phyloP scores from a whole-genome alignment of 2,888 invertebrate genomes.

The Homarus gammarus region DNA sequence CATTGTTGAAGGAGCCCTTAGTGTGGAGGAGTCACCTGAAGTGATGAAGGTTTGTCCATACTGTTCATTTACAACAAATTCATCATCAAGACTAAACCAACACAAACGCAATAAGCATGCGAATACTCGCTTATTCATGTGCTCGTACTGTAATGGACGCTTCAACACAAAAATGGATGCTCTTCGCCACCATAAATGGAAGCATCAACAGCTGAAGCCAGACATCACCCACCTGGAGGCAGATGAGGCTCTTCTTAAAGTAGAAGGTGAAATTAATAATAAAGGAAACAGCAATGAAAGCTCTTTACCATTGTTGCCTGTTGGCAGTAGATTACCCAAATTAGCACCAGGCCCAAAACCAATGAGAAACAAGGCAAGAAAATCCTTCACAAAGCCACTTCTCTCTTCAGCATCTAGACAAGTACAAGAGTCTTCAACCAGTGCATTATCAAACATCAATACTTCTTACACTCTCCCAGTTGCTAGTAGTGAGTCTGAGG shows the following conservation, averaged over 20 bases:
- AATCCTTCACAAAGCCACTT: slow-evolving; percentile 32
- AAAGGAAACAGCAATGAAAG: slow-evolving; percentile 29
- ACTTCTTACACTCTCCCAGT: neutral
- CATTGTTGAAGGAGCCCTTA: neutral
- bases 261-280: neutral
- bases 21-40: neutral
- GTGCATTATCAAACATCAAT: neutral
- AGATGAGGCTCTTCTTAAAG: neutral
- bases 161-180: slow-evolving; percentile 57
- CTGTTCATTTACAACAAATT: slow-evolving; percentile 56
- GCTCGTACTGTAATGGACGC: slow-evolving; percentile 64
- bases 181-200: slow-evolving; percentile 61
- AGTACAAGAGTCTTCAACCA: neutral
- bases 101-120: slow-evolving; percentile 67
- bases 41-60: slow-evolving; percentile 39
- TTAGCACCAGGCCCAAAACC: slow-evolving; percentile 2
- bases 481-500: slow-evolving; percentile 14
- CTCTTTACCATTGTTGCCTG: neutral
- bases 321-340: neutral
- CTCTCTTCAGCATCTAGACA: neutral
- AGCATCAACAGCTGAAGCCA: slow-evolving; percentile 42
- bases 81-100: slow-evolving; percentile 29
- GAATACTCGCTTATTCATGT: slow-evolving; percentile 54
- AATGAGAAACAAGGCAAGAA: slow-evolving; percentile 22
- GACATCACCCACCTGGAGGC: slow-evolving; percentile 42